Conservation (phyloP, 1,140 invertebrate genomes). For the Macrobrachium nipponense region DNA sequence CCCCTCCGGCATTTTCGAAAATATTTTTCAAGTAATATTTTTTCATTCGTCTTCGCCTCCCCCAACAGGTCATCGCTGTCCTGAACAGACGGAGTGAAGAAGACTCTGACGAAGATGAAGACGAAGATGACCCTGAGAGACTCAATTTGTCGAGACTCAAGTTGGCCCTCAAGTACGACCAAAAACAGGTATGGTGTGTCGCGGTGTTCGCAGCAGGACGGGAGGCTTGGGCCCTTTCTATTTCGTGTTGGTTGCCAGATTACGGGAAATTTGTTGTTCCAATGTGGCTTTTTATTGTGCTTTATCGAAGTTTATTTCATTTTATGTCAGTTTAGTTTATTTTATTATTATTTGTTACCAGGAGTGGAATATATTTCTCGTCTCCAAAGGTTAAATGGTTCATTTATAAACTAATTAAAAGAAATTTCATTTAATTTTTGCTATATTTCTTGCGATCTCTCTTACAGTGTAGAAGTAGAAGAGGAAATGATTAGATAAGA, state of each 20-base stretch:
- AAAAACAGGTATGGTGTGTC: constrained; percentile 72
- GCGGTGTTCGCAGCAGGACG: not conserved
- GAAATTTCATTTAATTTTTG: too few relatives aligned
- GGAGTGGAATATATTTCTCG: too few relatives aligned
- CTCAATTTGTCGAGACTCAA: constrained; percentile 72
- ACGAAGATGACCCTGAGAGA: constrained; percentile 62
- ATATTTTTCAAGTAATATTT: not conserved
- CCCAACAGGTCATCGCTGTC: constrained; percentile 69
- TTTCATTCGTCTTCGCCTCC: not conserved
- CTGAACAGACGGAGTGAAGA: constrained; percentile 66
- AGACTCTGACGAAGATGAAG: constrained; percentile 64
- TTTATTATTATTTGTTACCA: too few relatives aligned
- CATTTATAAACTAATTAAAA: too few relatives aligned
- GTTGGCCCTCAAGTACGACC: constrained; percentile 74
- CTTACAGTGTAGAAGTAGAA: too few relatives aligned
- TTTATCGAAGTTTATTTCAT: not conserved
- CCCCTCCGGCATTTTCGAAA: not conserved
- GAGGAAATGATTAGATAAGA: too few relatives aligned
- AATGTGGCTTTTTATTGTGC: not conserved
- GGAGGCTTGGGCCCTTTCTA: not conserved
- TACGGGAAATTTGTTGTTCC: too few relatives aligned
- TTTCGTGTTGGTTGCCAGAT: too few relatives aligned
- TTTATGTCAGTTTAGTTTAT: too few relatives aligned
- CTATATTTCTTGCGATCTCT: too few relatives aligned
- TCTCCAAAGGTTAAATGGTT: too few relatives aligned